A percentile compares a stretch with the other conserved stretches of the same genome.
Conservation (phyloP, 2,888 invertebrate species). For the Apotomis turbidana region DNA sequence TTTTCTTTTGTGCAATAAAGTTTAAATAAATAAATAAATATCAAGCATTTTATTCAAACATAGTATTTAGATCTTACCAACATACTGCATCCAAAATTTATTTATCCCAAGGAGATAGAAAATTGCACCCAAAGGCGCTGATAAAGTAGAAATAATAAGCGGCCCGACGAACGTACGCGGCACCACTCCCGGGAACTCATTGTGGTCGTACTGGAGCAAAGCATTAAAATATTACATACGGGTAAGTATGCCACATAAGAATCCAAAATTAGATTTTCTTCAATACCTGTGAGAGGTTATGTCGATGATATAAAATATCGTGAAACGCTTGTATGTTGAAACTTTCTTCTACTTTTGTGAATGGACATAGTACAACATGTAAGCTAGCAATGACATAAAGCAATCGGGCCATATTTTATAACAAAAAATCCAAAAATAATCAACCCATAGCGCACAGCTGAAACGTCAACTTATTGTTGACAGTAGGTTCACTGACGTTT, state of each 20-base stretch:
- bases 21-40: no score
- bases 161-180: slow-evolving; percentile 98
- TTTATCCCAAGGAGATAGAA: slow-evolving; percentile 87
- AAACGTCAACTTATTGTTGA: slow-evolving; percentile 35
- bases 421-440: slow-evolving; percentile 50
- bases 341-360: slow-evolving; percentile 99
- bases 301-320: slow-evolving; percentile 95
- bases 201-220: slow-evolving; percentile 95
- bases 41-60: neutral
- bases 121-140: slow-evolving; percentile 89
- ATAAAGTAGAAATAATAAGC: slow-evolving; percentile 89
- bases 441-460: slow-evolving; percentile 59
- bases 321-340: slow-evolving; percentile 99
- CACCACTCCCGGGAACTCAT: slow-evolving; percentile 98
- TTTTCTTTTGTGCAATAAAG: no score
- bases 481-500: slow-evolving; percentile 10
- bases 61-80: slow-evolving; percentile 82
- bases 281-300: slow-evolving; percentile 92
- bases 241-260: slow-evolving; percentile 54
- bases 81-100: slow-evolving; percentile 95
- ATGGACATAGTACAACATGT: slow-evolving; percentile 95
- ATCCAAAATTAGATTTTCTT: slow-evolving; percentile 78
- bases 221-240: slow-evolving; percentile 51
- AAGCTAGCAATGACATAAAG: slow-evolving; percentile 89
- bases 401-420: slow-evolving; percentile 87